Base-by-base conservation (phyloP, 2,113 vertebrate species). In the Xenopus borealis region DNA sequence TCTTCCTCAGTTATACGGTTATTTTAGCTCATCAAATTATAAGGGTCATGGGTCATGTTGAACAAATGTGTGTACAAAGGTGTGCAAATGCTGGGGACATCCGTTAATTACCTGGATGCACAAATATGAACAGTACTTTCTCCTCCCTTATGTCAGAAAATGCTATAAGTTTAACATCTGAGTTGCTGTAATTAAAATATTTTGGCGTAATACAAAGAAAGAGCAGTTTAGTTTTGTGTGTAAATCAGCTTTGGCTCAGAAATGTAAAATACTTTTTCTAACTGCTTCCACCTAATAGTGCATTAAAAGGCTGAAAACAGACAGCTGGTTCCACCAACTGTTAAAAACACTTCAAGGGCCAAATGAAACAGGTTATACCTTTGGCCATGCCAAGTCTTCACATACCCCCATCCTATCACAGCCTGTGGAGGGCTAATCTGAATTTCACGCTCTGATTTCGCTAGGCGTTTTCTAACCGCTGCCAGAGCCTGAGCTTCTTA, bases 401-500 rank as follows among this genome's bases (percentile, higher is more conserved):
- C 83, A 86, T 92, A 87, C 89, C 89, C 93, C 93, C 88, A 85
- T 93, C 91, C 90, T 88, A 91, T 92, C 84, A 85, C 90, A 94
- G 94, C 94, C 95, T 86, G 93, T 90, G 94, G 93, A 94, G 90
- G 95, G 94, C 96, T 98, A 98, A 99, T 98, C 95, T 92, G 93
- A 97, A 97, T 98, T 98, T 97, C 96, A 99, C 91, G 95, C 96
- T 98, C 97, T 98, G 95, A 95, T 99, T 99, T 98, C 92, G 87
- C 88, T 85, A 70, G 74, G 74, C 67, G 9, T 76, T 57, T 70
- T 80, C 85, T 80, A 83, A 86, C 88, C 85, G 83, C 89, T 87
- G 90, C 93, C 89, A 89, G 92, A 84, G 88, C 86, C 84, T 86
- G 88, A 89, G 87, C 85, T 89, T 86, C 86, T 91, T 87, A 79